Evolutionary conservation across 1,140 invertebrate species (phyloP).

Genomic region (Cydia strobilella): DNA sequence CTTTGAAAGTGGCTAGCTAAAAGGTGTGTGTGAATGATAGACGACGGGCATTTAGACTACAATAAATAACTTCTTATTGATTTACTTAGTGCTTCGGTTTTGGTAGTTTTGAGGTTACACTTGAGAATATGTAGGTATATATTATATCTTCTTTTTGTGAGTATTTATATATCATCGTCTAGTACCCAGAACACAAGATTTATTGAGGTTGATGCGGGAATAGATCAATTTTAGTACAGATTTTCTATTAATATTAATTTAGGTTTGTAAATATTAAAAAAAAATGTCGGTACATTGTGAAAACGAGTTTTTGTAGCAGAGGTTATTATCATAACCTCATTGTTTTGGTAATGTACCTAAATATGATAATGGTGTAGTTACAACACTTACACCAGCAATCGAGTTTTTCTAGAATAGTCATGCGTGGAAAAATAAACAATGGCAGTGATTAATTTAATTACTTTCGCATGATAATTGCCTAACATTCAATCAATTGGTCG

Average conservation of each 20-base stretch:
- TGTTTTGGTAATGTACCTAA: constrained; percentile 3
- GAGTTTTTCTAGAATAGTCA: background rate
- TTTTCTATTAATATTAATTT: background rate
- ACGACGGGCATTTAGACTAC: no score
- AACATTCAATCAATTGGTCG: background rate
- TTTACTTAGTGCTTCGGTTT: no score
- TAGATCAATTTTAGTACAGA: no score
- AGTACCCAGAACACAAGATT: no score
- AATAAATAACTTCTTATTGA: no score
- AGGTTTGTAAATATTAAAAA: background rate
- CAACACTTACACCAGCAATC: background rate
- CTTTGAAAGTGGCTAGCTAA: no score
- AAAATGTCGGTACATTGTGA: background rate
- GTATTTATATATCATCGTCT: no score
- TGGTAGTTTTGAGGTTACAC: no score
- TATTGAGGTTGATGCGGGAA: background rate
- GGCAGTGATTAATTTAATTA: background rate
- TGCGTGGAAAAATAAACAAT: background rate
- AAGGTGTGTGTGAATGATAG: no score
- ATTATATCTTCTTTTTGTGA: no score
- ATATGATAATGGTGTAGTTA: constrained; percentile 19
- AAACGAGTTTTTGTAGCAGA: background rate
- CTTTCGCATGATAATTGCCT: no score
- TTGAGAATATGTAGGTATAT: no score
- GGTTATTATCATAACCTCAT: constrained; percentile 6